Evolutionary conservation across 2,888 invertebrate species (phyloP).

Genomic region (Elegia similella): DNA sequence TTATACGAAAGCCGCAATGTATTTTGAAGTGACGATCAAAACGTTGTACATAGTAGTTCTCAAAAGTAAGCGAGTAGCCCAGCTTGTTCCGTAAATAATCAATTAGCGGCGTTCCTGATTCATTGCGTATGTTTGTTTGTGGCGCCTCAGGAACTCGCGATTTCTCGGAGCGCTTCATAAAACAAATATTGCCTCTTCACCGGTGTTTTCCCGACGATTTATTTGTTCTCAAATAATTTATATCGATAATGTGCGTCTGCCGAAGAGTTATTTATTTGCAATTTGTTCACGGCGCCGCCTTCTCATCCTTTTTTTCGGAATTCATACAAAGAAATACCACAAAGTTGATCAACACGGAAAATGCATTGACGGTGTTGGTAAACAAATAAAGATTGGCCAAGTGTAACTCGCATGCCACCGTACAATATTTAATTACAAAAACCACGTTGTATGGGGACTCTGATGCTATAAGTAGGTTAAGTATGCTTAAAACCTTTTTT

Average conservation of each 20-base stretch:
- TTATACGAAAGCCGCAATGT: too few relatives aligned
- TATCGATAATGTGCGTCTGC: constrained; percentile 5
- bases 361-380: not conserved
- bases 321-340: not conserved
- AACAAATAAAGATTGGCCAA: not conserved
- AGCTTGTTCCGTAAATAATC: not conserved
- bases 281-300: not conserved
- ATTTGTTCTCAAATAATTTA: constrained; percentile 11
- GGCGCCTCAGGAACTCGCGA: constrained; percentile 1
- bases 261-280: constrained; percentile 4
- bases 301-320: not conserved
- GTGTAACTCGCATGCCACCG: too few relatives aligned
- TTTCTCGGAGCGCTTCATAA: constrained; percentile 9
- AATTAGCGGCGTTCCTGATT: constrained; percentile 16
- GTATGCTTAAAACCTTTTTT: too few relatives aligned
- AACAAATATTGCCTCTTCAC: constrained; percentile 5
- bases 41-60: too few relatives aligned
- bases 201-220: constrained; percentile 5
- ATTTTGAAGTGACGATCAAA: too few relatives aligned
- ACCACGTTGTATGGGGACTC: too few relatives aligned
- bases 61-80: too few relatives aligned
- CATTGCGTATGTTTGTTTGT: constrained; percentile 17
- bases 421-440: too few relatives aligned
- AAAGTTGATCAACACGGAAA: not conserved
- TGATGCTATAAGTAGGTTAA: too few relatives aligned